Evolutionary conservation across 92 coral and sea anemone genomes (phyloP), one percentile per base, ranked within the genome.

Genomic region (Hydrozoanthus gracilis): DNA sequence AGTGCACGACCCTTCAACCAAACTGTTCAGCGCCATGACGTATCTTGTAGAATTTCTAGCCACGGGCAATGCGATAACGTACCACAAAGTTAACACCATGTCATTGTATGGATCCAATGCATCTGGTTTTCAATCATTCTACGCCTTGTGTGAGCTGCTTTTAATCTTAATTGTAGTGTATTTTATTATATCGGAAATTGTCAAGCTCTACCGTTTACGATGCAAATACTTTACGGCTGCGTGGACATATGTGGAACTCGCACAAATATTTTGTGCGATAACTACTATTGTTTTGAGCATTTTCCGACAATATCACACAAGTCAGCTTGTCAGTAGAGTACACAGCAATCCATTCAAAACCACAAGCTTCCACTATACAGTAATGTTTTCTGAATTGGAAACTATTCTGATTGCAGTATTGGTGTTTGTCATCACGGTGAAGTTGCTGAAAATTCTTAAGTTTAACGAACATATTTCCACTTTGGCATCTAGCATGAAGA

Each of bases 351-450:
- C 99, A 4, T 89, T 89, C 83, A 86, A 82, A 80, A 95, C 96
- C 3, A 89, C 98, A 7, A 96, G 99, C 75, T 96, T 96, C 86
- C 99, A 96, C 61, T 95, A 95, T 87, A 95, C 88, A 5, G 99
- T 95, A 4, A 44, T 93, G 56, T 95, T 96, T 93, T 94, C 96
- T 7, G 98, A 94, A 47, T 54, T 92, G 17, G 93, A 94, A 71
- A 87, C 87, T 44, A 93, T 92, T 13, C 90, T 96, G 45, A 96
- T 96, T 91, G 98, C 99, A 7, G 69, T 95, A 4, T 88, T 96
- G 51, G 98, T 94, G 47, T 96, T 95, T 71, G 75, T 96, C 14
- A 86, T 95, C 16, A 95, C 98, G 7, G 44, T 96, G 13, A 96
- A 96, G 80, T 88, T 93, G 27, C 88, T 96, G 47, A 91, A 95